Conservation (phyloP, 1,140 invertebrate species). For the Anastrepha obliqua region DNA sequence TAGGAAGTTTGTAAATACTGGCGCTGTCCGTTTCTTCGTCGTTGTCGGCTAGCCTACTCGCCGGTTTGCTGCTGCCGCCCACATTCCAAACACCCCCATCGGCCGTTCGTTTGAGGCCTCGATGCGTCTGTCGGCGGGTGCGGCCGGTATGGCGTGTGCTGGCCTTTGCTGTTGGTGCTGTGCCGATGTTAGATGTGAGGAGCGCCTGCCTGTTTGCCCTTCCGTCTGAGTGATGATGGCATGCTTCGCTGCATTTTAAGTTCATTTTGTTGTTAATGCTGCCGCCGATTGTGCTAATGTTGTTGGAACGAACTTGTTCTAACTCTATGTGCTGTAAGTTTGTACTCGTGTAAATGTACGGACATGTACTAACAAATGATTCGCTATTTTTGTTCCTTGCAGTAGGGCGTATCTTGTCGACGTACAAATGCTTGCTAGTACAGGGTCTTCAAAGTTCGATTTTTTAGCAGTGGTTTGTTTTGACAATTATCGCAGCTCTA, state of each 20-base stretch:
- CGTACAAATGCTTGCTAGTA: background rate
- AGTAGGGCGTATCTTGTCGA: conserved; percentile 28
- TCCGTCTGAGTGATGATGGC: conserved; percentile 53
- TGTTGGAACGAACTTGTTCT: background rate
- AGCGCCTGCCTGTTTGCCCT: conserved; percentile 32
- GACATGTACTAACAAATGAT: background rate
- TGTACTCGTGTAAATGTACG: background rate
- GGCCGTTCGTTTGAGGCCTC: background rate
- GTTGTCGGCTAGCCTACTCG: conserved; percentile 17
- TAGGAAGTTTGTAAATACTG: conserved; percentile 37
- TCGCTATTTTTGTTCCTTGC: conserved; percentile 39
- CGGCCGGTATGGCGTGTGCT: background rate
- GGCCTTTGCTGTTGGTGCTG: background rate
- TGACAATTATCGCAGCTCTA: no score
- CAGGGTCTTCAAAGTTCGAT: no score
- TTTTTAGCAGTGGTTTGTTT: no score
- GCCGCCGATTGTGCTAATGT: conserved; percentile 40
- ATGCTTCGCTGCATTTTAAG: conserved; percentile 73
- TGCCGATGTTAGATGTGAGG: conserved; percentile 22
- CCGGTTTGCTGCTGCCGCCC: conserved; percentile 13
- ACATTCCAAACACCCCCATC: conserved; percentile 25
- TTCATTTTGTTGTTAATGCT: conserved; percentile 69
- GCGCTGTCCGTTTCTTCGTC: background rate
- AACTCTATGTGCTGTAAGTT: background rate
- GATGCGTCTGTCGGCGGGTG: conserved; percentile 1